Base-by-base conservation (phyloP, 2,797 vertebrate species). In the Mus caroli region DNA sequence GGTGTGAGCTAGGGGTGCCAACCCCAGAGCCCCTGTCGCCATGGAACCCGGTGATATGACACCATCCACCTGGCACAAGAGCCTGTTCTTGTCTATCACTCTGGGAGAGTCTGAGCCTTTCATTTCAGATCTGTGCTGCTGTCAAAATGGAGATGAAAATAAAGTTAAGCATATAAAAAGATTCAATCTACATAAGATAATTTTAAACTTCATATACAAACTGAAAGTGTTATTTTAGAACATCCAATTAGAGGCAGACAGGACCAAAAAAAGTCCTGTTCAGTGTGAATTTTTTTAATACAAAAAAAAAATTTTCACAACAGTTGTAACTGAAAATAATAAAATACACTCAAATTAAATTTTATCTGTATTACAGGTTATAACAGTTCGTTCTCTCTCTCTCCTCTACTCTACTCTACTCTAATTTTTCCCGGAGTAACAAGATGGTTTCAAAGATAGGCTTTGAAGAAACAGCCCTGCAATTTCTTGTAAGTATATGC, bases 281-380 rank as follows among this genome's bases (percentile, higher is more conserved):
- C 71, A 40, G 15, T 58, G 62, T 73, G 85, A 22, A 73, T 46
- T 80, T 94, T 96, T 83, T 64, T 31, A 67, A 20, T 52, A 40
- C 15, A 73, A 88, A 28, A 92, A 83, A 91, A 83, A 88, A 9
- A 8, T n/a, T 22, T 8, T 52, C 7, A 37, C 5, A 82, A 82
- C 69, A 31, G 28, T 90, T 24, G n/a, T 52, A 91, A 90, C 50
- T 62, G 17, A 88, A 90, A 90, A 28, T 79, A 90, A 82, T 60
- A 96, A 77, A 94, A 40, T 71, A 87, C 60, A 13, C 22, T 43
- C 14, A 79, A 58, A 7, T 88, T 92, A 95, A 94, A 64, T 24
- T 46, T 43, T 88, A 71, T 62, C 71, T 90, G 11, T 88, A 43
- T 50, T 90, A 71, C 14, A 64, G 84, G 2, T 80, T 56, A 40